Conservation (phyloP, 2,797 vertebrate species). For the Hapalemur alaotrensis region DNA sequence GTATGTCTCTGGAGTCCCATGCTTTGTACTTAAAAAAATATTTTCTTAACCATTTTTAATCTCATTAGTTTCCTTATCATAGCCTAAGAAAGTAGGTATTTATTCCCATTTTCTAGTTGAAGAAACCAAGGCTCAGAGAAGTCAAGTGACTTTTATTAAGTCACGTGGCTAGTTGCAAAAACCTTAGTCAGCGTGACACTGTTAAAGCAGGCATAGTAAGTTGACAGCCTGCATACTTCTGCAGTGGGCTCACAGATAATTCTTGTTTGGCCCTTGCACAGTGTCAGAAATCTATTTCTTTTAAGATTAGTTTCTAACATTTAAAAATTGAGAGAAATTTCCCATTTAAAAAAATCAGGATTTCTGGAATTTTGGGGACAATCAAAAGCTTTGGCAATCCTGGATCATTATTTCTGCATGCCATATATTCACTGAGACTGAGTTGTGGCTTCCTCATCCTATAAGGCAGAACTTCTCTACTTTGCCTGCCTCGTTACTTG, state of each 20-base stretch:
- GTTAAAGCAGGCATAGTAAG: background rate
- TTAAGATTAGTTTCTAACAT: background rate
- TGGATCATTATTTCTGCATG: background rate
- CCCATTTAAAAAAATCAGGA: background rate
- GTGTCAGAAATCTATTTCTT: background rate
- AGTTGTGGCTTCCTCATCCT: background rate
- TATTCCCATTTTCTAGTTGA: conserved; percentile 13
- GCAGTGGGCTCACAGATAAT: background rate
- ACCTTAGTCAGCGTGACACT: background rate
- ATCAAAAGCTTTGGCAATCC: background rate
- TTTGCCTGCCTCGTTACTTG: background rate
- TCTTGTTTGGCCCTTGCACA: background rate
- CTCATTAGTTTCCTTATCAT: background rate
- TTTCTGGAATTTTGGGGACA: background rate
- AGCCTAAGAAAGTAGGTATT: background rate
- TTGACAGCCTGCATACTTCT: background rate
- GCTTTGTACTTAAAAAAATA: background rate
- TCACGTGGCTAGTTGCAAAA: background rate
- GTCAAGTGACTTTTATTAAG: background rate
- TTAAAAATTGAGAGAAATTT: conserved; percentile 5
- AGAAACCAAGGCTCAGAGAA: conserved; percentile 17
- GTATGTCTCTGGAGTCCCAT: background rate
- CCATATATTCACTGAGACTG: background rate
- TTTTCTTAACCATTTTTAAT: conserved; percentile 17
- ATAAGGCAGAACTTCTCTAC: background rate